These are phyloP conservation scores for Furcifer pardalis DNA, from an alignment of 2,797 vertebrate species.

Conservation along the genomic window DNA sequence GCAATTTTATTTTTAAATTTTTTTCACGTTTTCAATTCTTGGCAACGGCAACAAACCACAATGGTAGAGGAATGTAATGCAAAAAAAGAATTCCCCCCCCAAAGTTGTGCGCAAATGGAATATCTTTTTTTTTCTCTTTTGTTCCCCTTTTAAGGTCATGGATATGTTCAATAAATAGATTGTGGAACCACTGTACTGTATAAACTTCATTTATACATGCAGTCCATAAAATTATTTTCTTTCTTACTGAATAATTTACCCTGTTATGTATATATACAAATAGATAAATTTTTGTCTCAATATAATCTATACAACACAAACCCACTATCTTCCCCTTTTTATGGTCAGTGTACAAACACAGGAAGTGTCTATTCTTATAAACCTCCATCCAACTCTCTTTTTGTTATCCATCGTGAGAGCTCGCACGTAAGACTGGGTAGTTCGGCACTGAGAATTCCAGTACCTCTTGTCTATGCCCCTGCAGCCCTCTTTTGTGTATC, in stretches of 20 bases:
- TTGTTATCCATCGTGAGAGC: constrained; percentile 99
- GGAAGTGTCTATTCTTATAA: constrained; percentile 99
- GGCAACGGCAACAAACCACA: constrained; percentile 99
- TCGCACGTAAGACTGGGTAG: constrained; percentile 99
- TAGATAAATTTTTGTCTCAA: constrained; percentile 99
- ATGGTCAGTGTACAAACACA: constrained; percentile 99
- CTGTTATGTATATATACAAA: constrained; percentile 99
- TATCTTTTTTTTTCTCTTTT: constrained; percentile 73
- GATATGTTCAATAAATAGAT: constrained; percentile 99
- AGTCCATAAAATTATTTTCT: constrained; percentile 99
- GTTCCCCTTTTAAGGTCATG: constrained; percentile 99
- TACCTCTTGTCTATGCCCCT: constrained; percentile 99
- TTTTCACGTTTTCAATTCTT: constrained; percentile 88
- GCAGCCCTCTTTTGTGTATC: constrained; percentile 99
- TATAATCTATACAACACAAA: constrained; percentile 98
- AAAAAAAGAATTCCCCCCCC: constrained; percentile 77
- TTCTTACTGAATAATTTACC: constrained; percentile 99
- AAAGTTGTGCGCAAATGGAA: constrained; percentile 95
- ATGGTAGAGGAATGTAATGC: constrained; percentile 97
- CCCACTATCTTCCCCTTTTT: constrained; percentile 99
- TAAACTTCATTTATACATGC: constrained; percentile 99
- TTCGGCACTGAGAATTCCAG: constrained; percentile 99
- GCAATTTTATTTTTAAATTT: constrained; percentile 88
- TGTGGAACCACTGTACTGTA: constrained; percentile 99
- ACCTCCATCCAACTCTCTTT: constrained; percentile 98